Evolutionary conservation across 2,797 vertebrate species (phyloP), one percentile per base, ranked within the genome.

Genomic region (Oryzias sinensis): DNA sequence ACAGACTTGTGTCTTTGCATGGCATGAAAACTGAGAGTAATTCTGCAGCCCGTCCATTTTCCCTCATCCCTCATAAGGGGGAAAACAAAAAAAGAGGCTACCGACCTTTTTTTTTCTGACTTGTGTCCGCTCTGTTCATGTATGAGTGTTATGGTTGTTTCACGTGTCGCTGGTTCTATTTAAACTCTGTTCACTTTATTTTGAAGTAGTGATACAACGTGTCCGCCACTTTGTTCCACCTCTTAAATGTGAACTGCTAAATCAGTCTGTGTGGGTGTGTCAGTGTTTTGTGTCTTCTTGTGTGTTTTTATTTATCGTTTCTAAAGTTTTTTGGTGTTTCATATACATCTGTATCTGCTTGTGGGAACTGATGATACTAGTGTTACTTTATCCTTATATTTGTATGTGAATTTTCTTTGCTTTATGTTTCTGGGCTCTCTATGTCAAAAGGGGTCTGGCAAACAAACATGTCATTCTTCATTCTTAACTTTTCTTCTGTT

Each of bases 101-200:
- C 46, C 57, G 62, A 74, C 77, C 80, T 84, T 89, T 89, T 37
- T 54, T 85, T 82, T 59, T 18, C 17, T 76, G 68, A 78, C 68
- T 74, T 69, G 53, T 52, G 60, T 80, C 55, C 69, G 77, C 48
- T 74, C 46, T 74, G 65, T 86, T 87, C 79, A 85, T 84, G 88
- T 84, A 80, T 88, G 81, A 83, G 75, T 87, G 83, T 73, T 78
- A 77, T 79, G 66, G 62, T 74, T 74, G 72, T 76, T 80, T 77
- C 81, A 65, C 78, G 62, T 69, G 69, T 77, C 66, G 52, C 57
- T 58, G 67, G 59, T 68, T 74, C 22, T 58, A 50, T 55, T 42
- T 74, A 56, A 70, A 65, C 43, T 44, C 13, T 73, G 65, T 77
- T 65, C 70, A 71, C 77, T 41, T 64, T 64, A 46, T 65, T 67